Base-by-base conservation (phyloP, 1,140 invertebrate species). In the Nasonia giraulti region DNA sequence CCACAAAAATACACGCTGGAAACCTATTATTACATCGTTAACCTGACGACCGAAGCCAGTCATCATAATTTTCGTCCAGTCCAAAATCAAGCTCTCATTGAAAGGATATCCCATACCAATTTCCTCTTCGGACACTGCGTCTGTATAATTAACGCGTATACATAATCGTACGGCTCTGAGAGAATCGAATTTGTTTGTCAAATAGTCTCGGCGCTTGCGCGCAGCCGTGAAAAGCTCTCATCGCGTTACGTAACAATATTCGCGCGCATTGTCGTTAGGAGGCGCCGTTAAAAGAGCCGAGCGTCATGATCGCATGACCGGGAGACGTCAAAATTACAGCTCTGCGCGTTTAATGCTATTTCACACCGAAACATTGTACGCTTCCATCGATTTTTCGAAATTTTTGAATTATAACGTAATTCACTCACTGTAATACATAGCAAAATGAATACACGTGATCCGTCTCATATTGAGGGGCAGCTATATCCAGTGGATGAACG, bases 261-360 rank as follows among this genome's bases (percentile, higher is more conserved):
- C 20, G 74, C 23, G 50, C 20, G 37, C 31, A 23, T 17, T 17
- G 68, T 77, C 17, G 74, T 77, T 76, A 62, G 73, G 55, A 66
- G 75, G n/a, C 17, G 81, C 73, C 82, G 75, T 82, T 82, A 76
- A 82, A 74, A 82, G 27, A 31, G 20, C 14, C 20, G 37, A 20
- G 20, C 78, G 78, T 80, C 78, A 69, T 37, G 74, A 83, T 40
- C 82, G 40, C 55, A 66, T 83, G 74, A 83, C 73, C 23, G 17
- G 7, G 8, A 74, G 74, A 55, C 82, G 62, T 83, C 82, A 71
- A 74, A 82, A 75, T 82, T 76, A 66, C 33, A 1, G 33, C 27
- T 66, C 1, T 40, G 23, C 31, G 75, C 47, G 47, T 14, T 17
- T 17, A 1, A 17, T 17, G 47, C 11, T 50, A 14, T 50, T 50